Evolutionary conservation across 64 coral and sea anemone species (phyloP), one percentile per base, ranked within the genome.

Genomic region (Montipora efflorescens): DNA sequence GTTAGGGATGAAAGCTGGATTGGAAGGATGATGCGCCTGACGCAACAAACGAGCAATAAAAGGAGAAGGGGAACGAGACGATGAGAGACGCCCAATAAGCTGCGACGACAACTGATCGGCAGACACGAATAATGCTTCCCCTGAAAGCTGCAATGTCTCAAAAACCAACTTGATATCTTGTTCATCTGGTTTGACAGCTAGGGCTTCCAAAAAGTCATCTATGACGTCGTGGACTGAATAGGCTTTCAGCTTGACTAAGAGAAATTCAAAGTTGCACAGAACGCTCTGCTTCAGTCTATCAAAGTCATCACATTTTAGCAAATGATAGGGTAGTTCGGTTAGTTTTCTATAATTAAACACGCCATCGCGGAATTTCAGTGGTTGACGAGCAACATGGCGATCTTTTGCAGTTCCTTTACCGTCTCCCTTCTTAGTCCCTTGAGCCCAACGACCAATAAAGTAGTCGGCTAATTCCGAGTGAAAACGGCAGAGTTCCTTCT

Each of bases 211-310:
- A 46, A 99, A 99, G 55, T 96, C 90, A 43, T 99, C 94, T 19
- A 99, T 66, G 59, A 99, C 92, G 50, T 99, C 92, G 43, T 90
- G 87, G 5, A 95, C 81, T 43, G 92, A 99, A 14, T 86, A 94
- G 9, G 77, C 92, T 36, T 95, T 93, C 16, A 99, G 78, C 72
- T 99, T 96, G 5, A 81, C 83, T 22, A 55, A 91, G 11, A 99
- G 85, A 90, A 99, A 99, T 23, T 94, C 92, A 73, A 80, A 96
- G 67, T 99, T 99, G 89, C 98, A 99, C 15, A 99, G 62, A 58
- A 79, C 92, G n/a, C 89, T 64, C 14, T 94, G 89, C 25, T 99
- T 99, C 19, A 99, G 83, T 44, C 89, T 96, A 13, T 99, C 95
- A 58, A 96, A 85, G 57, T 99, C 89, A 15, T 93, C 93, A 5